Base-by-base conservation (phyloP, 2,113 vertebrate species). In the Elephas maximus region DNA sequence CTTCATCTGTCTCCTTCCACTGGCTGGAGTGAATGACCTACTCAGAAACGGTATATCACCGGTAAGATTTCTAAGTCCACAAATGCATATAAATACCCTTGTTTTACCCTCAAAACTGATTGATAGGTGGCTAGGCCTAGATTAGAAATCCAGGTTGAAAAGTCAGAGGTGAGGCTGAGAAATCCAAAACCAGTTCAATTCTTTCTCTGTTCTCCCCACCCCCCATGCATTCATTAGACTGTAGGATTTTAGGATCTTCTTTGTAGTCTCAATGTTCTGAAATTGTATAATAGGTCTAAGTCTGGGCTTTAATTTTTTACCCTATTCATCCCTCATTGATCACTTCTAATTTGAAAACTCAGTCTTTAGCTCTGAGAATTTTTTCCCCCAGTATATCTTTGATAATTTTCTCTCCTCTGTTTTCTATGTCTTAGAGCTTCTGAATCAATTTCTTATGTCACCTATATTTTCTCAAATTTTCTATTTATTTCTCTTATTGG, bases 231-330 rank as follows among this genome's bases (percentile, higher is more conserved):
- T 91, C 53, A 8, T 57, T 57, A 57, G 53, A 57, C 15, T 57
- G 11, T 57, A 48, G 57, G 41, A 37, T 74, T 77, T 69, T 69
- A 83, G 33, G 37, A n/a, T 63, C 62, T 71, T 91, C 60, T 63
- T 90, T 87, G 76, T 45, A 80, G 65, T 0, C 37, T 91, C 74
- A 48, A 86, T 63, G 62, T 94, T 92, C 80, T 71, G 37, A 86
- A 94, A 78, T 87, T 90, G 63, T 74, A 6, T 60, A 57, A 67
- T 41, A 2, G 85, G 6, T 76, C 62, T 76, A 79, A 73, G 21
- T 83, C 30, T 77, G 33, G 10, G 1, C 12, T 90, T 37, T 37
- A 60, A 65, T 45, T 63, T 3, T 76, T 93, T 90, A 76, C 5
- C 2, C 15, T 41, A 63, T 6, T 88, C 44, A 51, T 12, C 12